Evolutionary conservation across 2,113 vertebrate genomes (phyloP).

Genomic region (Colistium nudipinnis): DNA sequence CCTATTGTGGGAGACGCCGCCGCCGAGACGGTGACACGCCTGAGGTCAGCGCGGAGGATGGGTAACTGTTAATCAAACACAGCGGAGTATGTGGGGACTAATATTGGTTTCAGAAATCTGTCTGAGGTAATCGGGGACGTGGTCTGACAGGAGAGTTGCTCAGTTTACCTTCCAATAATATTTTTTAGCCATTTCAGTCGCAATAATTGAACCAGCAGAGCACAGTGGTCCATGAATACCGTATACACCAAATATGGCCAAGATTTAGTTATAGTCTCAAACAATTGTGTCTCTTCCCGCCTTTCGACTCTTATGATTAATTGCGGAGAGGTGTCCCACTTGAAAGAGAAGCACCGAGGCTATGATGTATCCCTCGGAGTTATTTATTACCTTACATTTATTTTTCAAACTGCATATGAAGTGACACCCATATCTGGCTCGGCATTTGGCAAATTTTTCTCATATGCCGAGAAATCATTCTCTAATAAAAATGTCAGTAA

Average conservation of each 20-base stretch:
- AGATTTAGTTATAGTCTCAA: conserved; percentile 3
- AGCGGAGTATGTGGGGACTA: background rate
- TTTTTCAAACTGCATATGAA: no score
- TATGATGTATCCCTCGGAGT: background rate
- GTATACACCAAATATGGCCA: background rate
- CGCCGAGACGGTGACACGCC: conserved; percentile 23
- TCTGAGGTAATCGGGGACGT: conserved; percentile 6
- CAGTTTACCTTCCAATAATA: background rate
- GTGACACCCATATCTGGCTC: no score
- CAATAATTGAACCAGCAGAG: background rate
- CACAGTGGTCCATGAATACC: conserved; percentile 3
- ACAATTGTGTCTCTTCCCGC: background rate
- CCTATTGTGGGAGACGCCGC: background rate
- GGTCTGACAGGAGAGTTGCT: conserved; percentile 7
- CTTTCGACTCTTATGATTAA: conserved; percentile 6
- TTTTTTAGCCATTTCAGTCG: background rate
- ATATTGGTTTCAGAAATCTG: background rate
- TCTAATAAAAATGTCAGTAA: no score
- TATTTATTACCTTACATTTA: background rate
- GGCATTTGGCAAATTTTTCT: no score
- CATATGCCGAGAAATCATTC: no score
- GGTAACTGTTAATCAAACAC: background rate
- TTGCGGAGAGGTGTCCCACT: background rate
- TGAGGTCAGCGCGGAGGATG: conserved; percentile 16
- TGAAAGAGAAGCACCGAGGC: conserved; percentile 4